Conservation (phyloP, 2,797 vertebrate species). For the Aplochiton taeniatus region DNA sequence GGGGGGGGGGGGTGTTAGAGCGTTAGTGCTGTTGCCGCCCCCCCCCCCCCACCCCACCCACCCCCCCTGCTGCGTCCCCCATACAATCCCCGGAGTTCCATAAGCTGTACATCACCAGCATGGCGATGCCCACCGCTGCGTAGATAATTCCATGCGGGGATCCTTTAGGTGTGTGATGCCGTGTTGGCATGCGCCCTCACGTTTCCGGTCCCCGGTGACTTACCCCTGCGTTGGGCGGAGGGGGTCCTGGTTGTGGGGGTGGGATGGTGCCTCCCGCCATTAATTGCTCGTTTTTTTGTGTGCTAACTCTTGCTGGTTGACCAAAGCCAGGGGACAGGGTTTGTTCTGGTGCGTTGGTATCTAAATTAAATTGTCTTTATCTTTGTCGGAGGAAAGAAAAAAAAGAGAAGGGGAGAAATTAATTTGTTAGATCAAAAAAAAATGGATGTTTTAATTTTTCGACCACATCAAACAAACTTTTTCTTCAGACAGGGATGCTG, state of each 20-base stretch:
- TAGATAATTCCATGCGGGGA: constrained; percentile 54
- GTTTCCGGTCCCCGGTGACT: constrained; percentile 16
- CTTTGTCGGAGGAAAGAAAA: constrained; percentile 65
- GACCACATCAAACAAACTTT: constrained; percentile 83
- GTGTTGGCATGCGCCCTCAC: constrained; percentile 44
- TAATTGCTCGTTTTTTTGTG: constrained; percentile 61
- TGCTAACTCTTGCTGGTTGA: constrained; percentile 57
- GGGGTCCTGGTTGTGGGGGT: too few relatives aligned
- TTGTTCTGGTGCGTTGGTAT: constrained; percentile 74
- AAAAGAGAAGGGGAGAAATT: constrained; percentile 66
- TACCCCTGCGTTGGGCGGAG: background rate
- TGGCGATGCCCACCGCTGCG: constrained; percentile 41
- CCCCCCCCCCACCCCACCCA: constrained; percentile 47
- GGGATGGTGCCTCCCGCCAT: constrained; percentile 30
- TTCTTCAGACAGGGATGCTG: constrained; percentile 78
- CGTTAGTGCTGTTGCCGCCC: constrained; percentile 25
- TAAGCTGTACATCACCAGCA: constrained; percentile 46
- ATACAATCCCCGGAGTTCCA: constrained; percentile 43
- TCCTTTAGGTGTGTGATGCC: constrained; percentile 46
- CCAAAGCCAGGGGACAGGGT: constrained; percentile 58
- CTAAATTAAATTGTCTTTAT: constrained; percentile 88
- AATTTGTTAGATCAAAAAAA: constrained; percentile 86
- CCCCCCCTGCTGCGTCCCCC: constrained; percentile 44
- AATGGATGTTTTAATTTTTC: constrained; percentile 81
- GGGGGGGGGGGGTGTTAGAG: constrained; percentile 46